A percentile compares a stretch with the other conserved stretches of the same genome.
Evolutionary conservation across 2,113 vertebrate genomes (phyloP).

Genomic region (Forbesichthys papilliferus): DNA sequence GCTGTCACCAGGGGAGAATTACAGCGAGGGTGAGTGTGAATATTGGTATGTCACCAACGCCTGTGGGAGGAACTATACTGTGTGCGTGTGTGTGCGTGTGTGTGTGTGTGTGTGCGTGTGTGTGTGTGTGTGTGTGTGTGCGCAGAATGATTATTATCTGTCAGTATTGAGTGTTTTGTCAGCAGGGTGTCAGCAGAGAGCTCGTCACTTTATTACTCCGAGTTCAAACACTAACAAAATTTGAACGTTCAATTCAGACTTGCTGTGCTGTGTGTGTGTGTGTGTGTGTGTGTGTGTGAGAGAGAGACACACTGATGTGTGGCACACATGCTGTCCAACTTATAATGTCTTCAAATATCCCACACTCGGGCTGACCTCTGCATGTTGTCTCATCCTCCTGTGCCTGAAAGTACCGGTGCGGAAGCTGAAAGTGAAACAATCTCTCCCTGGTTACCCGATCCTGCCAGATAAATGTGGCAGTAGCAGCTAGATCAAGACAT

Average conservation of each 20-base stretch:
- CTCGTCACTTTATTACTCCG: background rate
- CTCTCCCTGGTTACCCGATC: no score
- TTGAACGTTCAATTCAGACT: background rate
- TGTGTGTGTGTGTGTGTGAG: background rate
- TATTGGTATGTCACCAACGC: background rate
- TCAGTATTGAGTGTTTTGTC: background rate
- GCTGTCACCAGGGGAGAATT: conserved; percentile 4
- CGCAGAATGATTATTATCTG: background rate
- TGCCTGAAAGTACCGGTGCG: no score
- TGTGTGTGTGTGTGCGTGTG: conserved; percentile 3
- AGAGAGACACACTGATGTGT: background rate
- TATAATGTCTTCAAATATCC: no score
- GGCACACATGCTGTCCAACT: no score
- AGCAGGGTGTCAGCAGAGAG: background rate
- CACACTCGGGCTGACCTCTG: no score
- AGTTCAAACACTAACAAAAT: background rate
- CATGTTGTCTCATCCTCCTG: no score
- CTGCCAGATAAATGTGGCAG: no score
- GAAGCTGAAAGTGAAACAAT: no score
- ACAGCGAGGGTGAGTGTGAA: conserved; percentile 5
- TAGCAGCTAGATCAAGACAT: no score
- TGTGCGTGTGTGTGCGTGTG: conserved; percentile 12
- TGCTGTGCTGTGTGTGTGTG: background rate
- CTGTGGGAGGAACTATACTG: background rate
- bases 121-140: background rate